Evolutionary conservation across 2,888 invertebrate species (phyloP), one percentile per base, ranked within the genome.

Genomic region (Metellina segmentata): DNA sequence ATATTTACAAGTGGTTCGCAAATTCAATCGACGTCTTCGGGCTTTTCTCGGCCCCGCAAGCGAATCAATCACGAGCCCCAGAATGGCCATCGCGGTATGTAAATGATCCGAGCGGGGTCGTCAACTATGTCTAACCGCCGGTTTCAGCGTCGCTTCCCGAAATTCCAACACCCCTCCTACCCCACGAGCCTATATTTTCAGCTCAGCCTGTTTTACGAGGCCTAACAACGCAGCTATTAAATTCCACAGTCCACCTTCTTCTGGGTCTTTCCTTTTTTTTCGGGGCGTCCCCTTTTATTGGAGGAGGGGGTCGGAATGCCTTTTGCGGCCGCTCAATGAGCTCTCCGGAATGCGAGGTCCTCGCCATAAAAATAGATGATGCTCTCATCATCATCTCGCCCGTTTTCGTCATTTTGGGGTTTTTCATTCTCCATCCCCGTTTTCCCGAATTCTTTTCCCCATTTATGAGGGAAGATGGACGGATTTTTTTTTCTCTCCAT

Each of bases 201-300:
- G 48, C 48, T 49, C 79, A 77, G 85, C 75, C 87, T 88, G 87
- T 88, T 88, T 88, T 88, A 88, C 87, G 87, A 81, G 87, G 71
- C 9, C 87, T 79, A 88, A 90, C 90, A 81, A 90, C 86, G 90
- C 81, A 69, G 85, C 90, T 90, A 90, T 90, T 90, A 86, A 90
- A 90, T 90, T 90, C 90, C 81, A 86, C 9, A 79, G 74, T 61
- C 87, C 20, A n/a, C 87, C 49, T 79, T 85, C 75, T 85, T 85
- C 51, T 70, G 13, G n/a, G 13, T 4, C 34, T 34, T 34, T 34
- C 85, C 77, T 77, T 85, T 85, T 85, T 75, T 75, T 85, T 48
- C 52, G 75, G 70, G 75, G 53, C 1, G 34, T 1, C 34, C 34
- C 34, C 34, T 34, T 34, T 34, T 34, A 34, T 34, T 34, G 34